A percentile compares a stretch with the other conserved stretches of the same genome.
These are phyloP conservation scores for Ennomos fuscantarius DNA, from an alignment of 2,888 invertebrate genomes.

Conservation along the genomic window DNA sequence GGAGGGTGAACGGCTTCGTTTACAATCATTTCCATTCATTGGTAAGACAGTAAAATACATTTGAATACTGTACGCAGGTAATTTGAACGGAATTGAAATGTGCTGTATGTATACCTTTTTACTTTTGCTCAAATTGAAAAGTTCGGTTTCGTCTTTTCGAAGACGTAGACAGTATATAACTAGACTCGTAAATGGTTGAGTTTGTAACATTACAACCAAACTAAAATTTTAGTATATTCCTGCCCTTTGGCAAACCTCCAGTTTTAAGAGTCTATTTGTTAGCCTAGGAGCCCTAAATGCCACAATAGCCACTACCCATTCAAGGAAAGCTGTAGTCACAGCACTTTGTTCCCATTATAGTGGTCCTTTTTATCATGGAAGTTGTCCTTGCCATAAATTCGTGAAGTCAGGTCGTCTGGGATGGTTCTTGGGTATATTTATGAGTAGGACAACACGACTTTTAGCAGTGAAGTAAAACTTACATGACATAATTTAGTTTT, in stretches of 20 bases:
- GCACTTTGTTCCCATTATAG: conserved; percentile 20
- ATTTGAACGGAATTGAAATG: conserved; percentile 25
- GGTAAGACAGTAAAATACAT: conserved; percentile 34
- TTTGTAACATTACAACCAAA: too few species aligned
- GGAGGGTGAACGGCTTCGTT: conserved; percentile 56
- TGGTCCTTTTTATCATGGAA: conserved; percentile 12
- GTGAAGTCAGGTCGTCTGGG: not conserved
- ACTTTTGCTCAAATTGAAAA: conserved; percentile 14
- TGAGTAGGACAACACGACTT: too few species aligned
- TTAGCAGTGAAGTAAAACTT: too few species aligned
- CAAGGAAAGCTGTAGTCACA: conserved; percentile 10
- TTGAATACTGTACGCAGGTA: conserved; percentile 20
- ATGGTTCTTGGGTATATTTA: too few species aligned
- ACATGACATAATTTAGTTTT: too few species aligned
- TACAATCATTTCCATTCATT: conserved; percentile 66
- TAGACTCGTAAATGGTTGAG: too few species aligned
- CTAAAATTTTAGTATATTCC: too few species aligned
- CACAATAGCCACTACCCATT: conserved; percentile 14
- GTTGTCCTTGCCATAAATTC: conserved; percentile 12
- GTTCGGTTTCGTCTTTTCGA: not conserved
- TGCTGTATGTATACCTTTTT: conserved; percentile 1
- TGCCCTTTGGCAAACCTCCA: too few species aligned
- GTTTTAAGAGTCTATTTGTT: conserved; percentile 1
- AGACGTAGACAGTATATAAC: too few species aligned
- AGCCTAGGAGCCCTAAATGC: conserved; percentile 9